Evolutionary conservation across 2,113 vertebrate genomes (phyloP).

Genomic region (Hemicordylus capensis): DNA sequence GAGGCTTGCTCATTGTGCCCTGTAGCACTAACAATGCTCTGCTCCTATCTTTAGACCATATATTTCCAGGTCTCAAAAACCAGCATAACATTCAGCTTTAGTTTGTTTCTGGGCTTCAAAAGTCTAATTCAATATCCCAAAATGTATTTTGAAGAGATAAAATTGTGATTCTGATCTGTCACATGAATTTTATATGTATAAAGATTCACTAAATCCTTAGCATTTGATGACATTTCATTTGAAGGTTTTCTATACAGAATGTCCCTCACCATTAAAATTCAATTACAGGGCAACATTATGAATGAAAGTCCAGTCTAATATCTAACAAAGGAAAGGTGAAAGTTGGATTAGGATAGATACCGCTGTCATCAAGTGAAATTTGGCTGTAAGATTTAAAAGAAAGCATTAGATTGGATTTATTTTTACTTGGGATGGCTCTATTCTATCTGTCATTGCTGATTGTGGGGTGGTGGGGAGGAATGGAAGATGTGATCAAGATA

Average conservation of each 20-base stretch:
- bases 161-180: conserved; percentile 30
- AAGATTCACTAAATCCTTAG: not conserved
- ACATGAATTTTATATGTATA: not conserved
- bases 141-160: conserved; percentile 25
- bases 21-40: not conserved
- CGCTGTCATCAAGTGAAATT: not conserved
- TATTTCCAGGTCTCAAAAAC: not conserved
- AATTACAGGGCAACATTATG: not conserved
- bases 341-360: not conserved
- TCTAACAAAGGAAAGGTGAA: conserved; percentile 4
- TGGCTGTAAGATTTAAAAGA: not conserved
- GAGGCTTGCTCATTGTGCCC: not conserved
- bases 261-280: conserved; percentile 15
- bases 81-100: conserved; percentile 24
- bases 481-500: not conserved
- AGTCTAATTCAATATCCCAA: conserved; percentile 15
- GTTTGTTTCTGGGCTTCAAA: conserved; percentile 2
- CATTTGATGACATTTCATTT: conserved; percentile 17
- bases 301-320: conserved; percentile 7
- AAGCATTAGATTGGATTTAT: not conserved
- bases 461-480: no score
- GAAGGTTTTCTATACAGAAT: conserved; percentile 10
- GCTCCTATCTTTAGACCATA: not conserved
- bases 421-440: not conserved
- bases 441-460: not conserved